Conservation (phyloP, 2,888 invertebrate species). For the Leptopterna dolabrata region DNA sequence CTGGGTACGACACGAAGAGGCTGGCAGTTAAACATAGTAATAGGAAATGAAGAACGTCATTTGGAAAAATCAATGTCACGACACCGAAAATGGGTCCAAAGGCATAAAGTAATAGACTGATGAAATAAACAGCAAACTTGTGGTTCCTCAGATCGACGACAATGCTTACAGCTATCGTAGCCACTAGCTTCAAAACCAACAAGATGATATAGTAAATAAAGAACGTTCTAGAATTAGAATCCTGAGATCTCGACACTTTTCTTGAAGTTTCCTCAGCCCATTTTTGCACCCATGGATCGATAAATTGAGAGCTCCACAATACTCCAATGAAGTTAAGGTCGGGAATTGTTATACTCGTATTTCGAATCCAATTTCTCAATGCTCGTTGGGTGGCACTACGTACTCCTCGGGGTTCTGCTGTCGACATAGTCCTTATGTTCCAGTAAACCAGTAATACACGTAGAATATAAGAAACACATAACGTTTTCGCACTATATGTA, state of each 20-base stretch:
- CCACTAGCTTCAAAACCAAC: background rate
- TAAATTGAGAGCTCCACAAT: background rate
- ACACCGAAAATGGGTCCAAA: background rate
- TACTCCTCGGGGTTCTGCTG: no score
- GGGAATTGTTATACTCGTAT: background rate
- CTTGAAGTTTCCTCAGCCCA: background rate
- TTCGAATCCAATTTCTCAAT: background rate
- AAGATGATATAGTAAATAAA: background rate
- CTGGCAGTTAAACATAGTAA: background rate
- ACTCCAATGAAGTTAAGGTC: background rate
- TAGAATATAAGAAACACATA: no score
- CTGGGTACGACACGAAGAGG: background rate
- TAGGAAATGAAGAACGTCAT: background rate
- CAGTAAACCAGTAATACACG: no score
- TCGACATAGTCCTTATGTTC: no score
- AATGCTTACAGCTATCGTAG: background rate
- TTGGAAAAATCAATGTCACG: background rate
- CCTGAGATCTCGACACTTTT: background rate
- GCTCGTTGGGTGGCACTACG: no score
- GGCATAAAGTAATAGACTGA: background rate
- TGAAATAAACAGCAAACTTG: background rate
- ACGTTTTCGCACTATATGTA: no score
- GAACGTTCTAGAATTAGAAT: background rate
- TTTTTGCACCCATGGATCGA: background rate
- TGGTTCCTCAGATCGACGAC: background rate